Evolutionary conservation across 2,888 invertebrate species (phyloP), one percentile per base, ranked within the genome.

Genomic region (Panopea generosa): DNA sequence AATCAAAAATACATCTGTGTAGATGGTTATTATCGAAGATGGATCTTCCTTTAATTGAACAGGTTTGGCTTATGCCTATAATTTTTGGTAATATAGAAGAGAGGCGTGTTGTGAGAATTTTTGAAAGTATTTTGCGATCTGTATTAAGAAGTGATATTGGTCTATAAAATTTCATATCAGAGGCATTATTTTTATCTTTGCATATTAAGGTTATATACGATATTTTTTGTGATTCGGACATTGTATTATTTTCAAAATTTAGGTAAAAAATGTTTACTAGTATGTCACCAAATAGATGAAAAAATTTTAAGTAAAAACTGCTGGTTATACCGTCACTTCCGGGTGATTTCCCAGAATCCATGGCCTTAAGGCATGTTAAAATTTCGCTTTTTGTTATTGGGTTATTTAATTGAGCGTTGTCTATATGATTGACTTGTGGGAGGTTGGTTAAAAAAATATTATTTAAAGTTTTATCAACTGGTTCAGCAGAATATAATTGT

Each of bases 1-100:
- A 84, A 55, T 81, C 73, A 18, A 69, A 18, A 24, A 81, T 66
- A 65, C 81, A 72, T 24, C 82, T 50, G 3, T 80, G 50, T 24
- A 84, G 47, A 75, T 83, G 78, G 9, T 67, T 56, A 65, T 83
- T 84, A 40, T 84, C 84, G 57, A 79, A 72, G 24, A 82, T 84
- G 16, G 81, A 77, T n/a, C 83, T 40, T 18, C 77, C 82, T 18
- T 63, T 67, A 18, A 84, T 70, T 11, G 76, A 55, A 56, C 82
- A 83, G n/a, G 84, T 83, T 79, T 84, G 83, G 52, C 76, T 69
- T 7, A 52, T 45, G 18, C 73, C 62, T 45, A 84, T 68, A 33
- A 33, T 11, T 33, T 33, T 33, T 7, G 33, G 33, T 33, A 33
- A 33, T 7, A 33, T 33, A 33, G 33, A 33, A 33, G 11, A 7